These are phyloP conservation scores for Scarus forsteni DNA, from an alignment of 2,797 vertebrate genomes.

Conservation along the genomic window DNA sequence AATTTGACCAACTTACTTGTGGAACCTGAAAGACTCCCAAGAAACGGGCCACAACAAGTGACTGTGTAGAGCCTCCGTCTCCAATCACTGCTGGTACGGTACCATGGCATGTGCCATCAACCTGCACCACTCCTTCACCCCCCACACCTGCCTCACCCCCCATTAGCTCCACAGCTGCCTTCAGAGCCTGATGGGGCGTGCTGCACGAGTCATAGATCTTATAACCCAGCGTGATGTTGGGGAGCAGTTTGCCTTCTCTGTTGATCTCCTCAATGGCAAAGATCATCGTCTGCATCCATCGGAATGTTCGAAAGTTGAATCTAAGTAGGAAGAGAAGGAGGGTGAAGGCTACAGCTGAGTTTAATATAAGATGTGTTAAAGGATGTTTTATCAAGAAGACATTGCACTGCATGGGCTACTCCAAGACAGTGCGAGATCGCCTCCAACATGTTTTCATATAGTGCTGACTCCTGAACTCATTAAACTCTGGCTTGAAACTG, in stretches of 20 bases:
- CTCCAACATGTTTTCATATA: too few species aligned
- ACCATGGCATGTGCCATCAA: constrained; percentile 58
- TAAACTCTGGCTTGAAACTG: too few species aligned
- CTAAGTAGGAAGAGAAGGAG: constrained; percentile 55
- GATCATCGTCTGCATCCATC: constrained; percentile 90
- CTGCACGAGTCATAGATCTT: constrained; percentile 88
- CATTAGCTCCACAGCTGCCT: constrained; percentile 79
- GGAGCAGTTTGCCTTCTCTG: constrained; percentile 75
- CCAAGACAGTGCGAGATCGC: too few species aligned
- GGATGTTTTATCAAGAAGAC: too few species aligned
- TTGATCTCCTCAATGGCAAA: constrained; percentile 88
- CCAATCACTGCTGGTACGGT: constrained; percentile 82
- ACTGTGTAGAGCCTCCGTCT: constrained; percentile 87
- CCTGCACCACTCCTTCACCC: constrained; percentile 7
- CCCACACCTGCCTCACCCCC: constrained; percentile 46
- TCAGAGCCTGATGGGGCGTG: constrained; percentile 80
- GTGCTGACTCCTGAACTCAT: too few species aligned
- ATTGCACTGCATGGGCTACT: too few species aligned
- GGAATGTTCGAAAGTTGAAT: constrained; percentile 86
- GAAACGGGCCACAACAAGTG: constrained; percentile 83
- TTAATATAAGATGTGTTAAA: too few species aligned
- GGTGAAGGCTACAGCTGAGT: not conserved
- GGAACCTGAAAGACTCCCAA: constrained; percentile 84
- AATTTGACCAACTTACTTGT: constrained; percentile 69
- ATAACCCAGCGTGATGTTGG: constrained; percentile 84